Evolutionary conservation across 2,113 vertebrate species (phyloP).

Genomic region (Megaleporinus macrocephalus): DNA sequence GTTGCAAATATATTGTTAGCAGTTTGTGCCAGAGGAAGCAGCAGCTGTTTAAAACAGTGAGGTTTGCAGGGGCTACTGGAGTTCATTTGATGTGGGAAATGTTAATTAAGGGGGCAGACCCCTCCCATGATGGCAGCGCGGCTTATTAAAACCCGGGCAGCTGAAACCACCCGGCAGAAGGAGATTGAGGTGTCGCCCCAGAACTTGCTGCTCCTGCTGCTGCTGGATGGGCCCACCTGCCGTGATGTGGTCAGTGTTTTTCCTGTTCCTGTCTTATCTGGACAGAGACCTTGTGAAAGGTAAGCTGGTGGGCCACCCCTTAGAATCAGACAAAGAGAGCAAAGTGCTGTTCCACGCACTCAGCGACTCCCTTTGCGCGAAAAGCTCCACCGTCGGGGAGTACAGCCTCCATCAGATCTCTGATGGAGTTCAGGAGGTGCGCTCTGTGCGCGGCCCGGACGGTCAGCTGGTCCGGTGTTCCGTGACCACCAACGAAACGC

Average conservation of each 20-base stretch:
- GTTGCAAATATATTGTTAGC: not conserved
- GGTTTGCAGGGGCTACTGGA: not conserved
- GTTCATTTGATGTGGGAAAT: conserved; percentile 49
- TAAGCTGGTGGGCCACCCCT: conserved; percentile 54
- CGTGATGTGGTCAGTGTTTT: conserved; percentile 78
- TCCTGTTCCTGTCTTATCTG: conserved; percentile 77
- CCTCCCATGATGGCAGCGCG: conserved; percentile 72
- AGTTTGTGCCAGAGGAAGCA: not conserved
- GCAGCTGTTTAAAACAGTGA: too few species aligned
- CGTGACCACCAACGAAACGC: conserved; percentile 56
- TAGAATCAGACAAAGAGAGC: conserved; percentile 66
- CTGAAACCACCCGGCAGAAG: conserved; percentile 58
- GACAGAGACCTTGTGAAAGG: conserved; percentile 72
- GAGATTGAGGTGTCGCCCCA: conserved; percentile 75
- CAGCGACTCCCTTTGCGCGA: conserved; percentile 70
- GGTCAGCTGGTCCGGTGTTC: conserved; percentile 69
- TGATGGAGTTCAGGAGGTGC: conserved; percentile 71
- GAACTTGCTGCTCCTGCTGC: conserved; percentile 65
- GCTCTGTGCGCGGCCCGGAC: conserved; percentile 60
- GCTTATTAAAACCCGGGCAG: conserved; percentile 67
- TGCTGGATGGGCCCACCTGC: conserved; percentile 74
- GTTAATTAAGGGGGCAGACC: conserved; percentile 67
- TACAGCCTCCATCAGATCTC: conserved; percentile 70
- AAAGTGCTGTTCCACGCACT: conserved; percentile 65
- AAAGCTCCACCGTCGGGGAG: conserved; percentile 52